A percentile compares a stretch with the other conserved stretches of the same genome.
phyloP scores from a whole-genome alignment of 2,113 vertebrate genomes.

The Tupaia chinensis region DNA sequence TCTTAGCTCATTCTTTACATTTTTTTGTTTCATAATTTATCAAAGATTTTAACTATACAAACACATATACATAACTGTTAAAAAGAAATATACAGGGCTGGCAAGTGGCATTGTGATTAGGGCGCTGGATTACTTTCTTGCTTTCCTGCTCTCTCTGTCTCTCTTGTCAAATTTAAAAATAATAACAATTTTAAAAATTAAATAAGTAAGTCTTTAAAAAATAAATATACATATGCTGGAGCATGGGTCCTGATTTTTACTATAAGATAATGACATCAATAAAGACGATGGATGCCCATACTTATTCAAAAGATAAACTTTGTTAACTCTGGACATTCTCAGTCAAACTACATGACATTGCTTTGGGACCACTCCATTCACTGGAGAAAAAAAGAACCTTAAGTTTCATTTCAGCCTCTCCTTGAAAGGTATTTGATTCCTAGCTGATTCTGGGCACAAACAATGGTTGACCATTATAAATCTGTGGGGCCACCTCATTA shows the following conservation, averaged over 20 bases:
- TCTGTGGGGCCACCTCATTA: conserved; percentile 91
- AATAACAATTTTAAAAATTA: no score
- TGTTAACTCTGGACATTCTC: neutral
- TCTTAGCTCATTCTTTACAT: neutral
- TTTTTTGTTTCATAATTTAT: neutral
- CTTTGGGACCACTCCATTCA: conserved; percentile 8
- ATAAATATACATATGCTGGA: neutral
- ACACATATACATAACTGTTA: neutral
- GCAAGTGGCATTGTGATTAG: no score
- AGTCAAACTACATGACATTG: neutral
- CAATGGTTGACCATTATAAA: conserved; percentile 91
- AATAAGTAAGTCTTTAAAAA: neutral
- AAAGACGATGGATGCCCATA: neutral
- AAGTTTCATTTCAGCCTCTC: conserved; percentile 19
- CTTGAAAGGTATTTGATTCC: conserved; percentile 59
- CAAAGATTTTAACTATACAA: neutral
- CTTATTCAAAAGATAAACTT: neutral
- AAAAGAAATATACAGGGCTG: neutral
- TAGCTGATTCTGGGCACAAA: conserved; percentile 70
- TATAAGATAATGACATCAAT: neutral
- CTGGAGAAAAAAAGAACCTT: neutral
- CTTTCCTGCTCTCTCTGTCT: no score
- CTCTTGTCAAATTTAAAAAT: no score
- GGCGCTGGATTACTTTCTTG: no score
- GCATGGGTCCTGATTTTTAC: neutral